These are phyloP conservation scores for Uloborus plumipes DNA, from an alignment of 2,888 invertebrate genomes.

Conservation along the genomic window DNA sequence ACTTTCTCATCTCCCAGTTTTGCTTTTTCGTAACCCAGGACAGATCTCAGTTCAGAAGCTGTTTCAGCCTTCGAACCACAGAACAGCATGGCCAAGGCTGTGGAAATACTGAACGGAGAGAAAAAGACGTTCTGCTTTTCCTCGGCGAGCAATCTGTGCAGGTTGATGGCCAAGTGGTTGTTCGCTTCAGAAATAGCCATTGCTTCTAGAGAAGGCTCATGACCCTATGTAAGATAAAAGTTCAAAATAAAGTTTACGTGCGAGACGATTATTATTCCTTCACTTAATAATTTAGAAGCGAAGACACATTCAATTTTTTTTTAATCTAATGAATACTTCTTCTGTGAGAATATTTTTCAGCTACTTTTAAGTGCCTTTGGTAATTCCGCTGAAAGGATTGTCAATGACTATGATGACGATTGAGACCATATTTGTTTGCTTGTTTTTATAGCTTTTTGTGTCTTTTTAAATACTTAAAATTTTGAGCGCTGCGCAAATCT, in stretches of 20 bases:
- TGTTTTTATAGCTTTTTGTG: too few species aligned
- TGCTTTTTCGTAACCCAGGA: conserved; percentile 57
- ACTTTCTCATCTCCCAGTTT: conserved; percentile 47
- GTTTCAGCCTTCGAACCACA: conserved; percentile 71
- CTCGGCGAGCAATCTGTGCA: conserved; percentile 6
- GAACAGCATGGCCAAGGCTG: conserved; percentile 71
- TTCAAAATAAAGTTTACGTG: background rate
- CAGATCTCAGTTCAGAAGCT: conserved; percentile 68
- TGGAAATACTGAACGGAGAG: conserved; percentile 71
- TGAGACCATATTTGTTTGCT: too few species aligned
- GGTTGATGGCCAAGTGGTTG: conserved; percentile 10
- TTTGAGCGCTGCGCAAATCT: too few species aligned
- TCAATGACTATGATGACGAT: too few species aligned
- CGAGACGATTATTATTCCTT: too few species aligned
- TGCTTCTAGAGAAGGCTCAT: background rate
- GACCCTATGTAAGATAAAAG: background rate
- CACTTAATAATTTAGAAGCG: too few species aligned
- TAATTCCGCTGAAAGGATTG: too few species aligned
- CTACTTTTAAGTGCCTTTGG: too few species aligned
- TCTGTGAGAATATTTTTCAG: too few species aligned
- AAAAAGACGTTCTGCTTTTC: conserved; percentile 68
- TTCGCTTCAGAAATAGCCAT: background rate
- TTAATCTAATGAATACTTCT: too few species aligned
- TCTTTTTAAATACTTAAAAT: too few species aligned
- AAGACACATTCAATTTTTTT: too few species aligned